phyloP scores from a whole-genome alignment of 2,888 invertebrate genomes.

The Drosophila niveifrons region DNA sequence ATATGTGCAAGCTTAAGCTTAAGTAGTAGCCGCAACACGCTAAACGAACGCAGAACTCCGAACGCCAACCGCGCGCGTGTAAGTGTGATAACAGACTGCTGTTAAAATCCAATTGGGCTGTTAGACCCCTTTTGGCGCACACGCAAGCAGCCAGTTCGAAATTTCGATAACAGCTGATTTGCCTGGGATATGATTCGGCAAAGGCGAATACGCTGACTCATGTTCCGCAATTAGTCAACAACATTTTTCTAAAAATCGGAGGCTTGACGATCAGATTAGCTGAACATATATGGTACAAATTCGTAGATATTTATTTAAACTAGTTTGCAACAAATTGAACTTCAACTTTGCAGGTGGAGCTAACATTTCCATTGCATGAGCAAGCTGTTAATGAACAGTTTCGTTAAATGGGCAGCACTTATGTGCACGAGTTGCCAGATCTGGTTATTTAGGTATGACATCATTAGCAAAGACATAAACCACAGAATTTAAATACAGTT shows the following conservation, averaged over 20 bases:
- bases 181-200: slow-evolving; percentile 22
- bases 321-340: not conserved
- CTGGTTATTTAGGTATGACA: not conserved
- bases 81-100: slow-evolving; percentile 55
- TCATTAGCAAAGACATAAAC: slow-evolving; percentile 7
- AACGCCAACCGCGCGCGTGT: slow-evolving; percentile 54
- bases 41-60: slow-evolving; percentile 49
- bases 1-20: slow-evolving; percentile 34
- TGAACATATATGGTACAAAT: too few species aligned
- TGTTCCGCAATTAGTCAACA: too few species aligned
- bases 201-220: slow-evolving; percentile 25
- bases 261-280: too few species aligned
- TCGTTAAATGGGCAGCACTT: slow-evolving; percentile 5
- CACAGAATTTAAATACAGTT: not conserved
- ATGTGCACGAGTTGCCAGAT: not conserved
- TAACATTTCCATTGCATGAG: slow-evolving; percentile 10
- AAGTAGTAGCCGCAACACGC: slow-evolving; percentile 52
- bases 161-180: slow-evolving; percentile 52
- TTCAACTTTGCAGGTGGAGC: not conserved
- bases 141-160: slow-evolving; percentile 46
- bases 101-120: slow-evolving; percentile 37
- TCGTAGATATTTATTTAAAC: too few species aligned
- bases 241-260: too few species aligned
- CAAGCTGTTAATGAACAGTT: not conserved
- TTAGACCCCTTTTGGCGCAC: slow-evolving; percentile 48